phyloP scores from a whole-genome alignment of 2,113 vertebrate genomes.

The Athene cunicularia region DNA sequence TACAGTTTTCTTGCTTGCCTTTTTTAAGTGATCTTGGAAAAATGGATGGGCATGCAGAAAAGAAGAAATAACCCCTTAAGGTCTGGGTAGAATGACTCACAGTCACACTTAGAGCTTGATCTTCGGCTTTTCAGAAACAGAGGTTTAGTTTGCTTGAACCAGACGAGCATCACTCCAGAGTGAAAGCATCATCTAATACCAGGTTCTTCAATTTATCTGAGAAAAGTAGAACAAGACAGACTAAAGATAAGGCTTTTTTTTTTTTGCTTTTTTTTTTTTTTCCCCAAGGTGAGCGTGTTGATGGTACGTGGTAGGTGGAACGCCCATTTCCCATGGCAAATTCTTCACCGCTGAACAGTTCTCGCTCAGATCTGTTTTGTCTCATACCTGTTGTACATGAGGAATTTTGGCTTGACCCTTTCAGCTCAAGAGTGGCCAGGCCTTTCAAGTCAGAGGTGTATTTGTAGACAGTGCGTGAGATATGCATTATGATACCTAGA shows the following conservation, averaged over 20 bases:
- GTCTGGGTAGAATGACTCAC: background rate
- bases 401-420: background rate
- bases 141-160: background rate
- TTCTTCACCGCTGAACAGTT: background rate
- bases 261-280: background rate
- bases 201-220: background rate
- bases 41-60: background rate
- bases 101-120: background rate
- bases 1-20: background rate
- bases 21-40: background rate
- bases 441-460: background rate
- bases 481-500: fast-evolving
- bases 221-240: background rate
- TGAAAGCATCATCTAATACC: background rate
- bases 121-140: background rate
- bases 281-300: background rate
- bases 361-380: background rate
- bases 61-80: background rate
- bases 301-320: background rate
- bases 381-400: background rate
- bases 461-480: background rate
- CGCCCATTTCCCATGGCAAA: background rate
- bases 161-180: background rate
- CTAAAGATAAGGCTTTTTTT: background rate
- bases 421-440: background rate